Evolutionary conservation across 1,140 invertebrate genomes (phyloP), one percentile per base, ranked within the genome.

Genomic region (Dreissena rostriformis): DNA sequence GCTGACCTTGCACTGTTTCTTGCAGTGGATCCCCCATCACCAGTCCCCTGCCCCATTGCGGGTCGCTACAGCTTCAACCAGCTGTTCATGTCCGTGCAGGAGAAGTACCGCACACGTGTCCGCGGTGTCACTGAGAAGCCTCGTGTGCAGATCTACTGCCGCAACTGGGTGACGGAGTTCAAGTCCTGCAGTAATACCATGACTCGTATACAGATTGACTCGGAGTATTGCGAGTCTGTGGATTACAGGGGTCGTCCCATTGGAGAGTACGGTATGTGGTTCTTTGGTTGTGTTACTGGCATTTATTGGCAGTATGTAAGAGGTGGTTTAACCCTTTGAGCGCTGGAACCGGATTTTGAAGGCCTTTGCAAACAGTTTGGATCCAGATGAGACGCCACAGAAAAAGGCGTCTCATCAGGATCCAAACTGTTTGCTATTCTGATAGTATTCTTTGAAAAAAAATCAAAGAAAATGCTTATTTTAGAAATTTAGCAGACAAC

Each of bases 1-100:
- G 14, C 55, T 22, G 8, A 22, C n/a, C n/a, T n/a, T n/a, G n/a
- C n/a, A 0, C 52, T 55, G 39, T 72, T 65, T n/a, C 72, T 67
- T 76, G 24, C 67, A 96, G 97, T 97, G 39, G 97, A 97, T 92
- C 96, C 98, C 94, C 98, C 98, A 0, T 96, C 97, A 0, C 97
- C 98, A 7, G 96, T 99, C 11, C 95, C 97, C 70, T 99, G 98
- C 93, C 98, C 98, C 0, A 96, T 99, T 0, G 98, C 97, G 65
- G 98, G 98, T 12, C 98, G 99, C 94, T 99, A 98, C 89, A 97
- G 96, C 91, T 99, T 99, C 91, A 96, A 96, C 0, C 98, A 99
- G 94, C 95, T 94, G 87, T 97, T 97, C 51, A 97, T 98, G 86
- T 96, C 97, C 65, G n/a, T 76, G 28, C 83, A 89, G 28, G 92